These are phyloP conservation scores for Myocastor coypus DNA, from an alignment of 2,113 vertebrate genomes.

Conservation along the genomic window DNA sequence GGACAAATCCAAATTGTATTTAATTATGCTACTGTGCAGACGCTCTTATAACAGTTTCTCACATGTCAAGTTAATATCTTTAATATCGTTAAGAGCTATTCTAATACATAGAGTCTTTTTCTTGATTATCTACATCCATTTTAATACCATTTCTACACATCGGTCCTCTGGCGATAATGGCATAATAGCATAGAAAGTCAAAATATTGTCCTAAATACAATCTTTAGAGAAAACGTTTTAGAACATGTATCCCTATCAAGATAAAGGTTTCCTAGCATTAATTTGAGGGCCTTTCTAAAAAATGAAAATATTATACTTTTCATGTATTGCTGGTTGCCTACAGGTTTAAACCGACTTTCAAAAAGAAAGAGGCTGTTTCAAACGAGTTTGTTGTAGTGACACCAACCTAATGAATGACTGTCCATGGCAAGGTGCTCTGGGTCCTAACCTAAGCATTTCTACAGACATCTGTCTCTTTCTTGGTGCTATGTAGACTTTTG, in stretches of 20 bases:
- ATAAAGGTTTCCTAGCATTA: constrained; percentile 8
- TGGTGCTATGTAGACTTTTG: neutral
- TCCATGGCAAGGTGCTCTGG: neutral
- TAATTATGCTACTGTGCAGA: constrained; percentile 70
- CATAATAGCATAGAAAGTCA: constrained; percentile 61
- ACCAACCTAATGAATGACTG: neutral
- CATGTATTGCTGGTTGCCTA: neutral
- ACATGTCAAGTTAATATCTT: constrained; percentile 72
- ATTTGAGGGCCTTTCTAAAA: constrained; percentile 61
- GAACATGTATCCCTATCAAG: neutral
- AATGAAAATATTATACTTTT: constrained; percentile 58
- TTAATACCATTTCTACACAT: constrained; percentile 58
- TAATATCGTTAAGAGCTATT: constrained; percentile 69
- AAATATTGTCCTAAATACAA: constrained; percentile 77
- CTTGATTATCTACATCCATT: constrained; percentile 61
- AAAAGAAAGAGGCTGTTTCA: constrained; percentile 2
- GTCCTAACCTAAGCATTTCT: neutral
- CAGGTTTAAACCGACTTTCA: constrained; percentile 28
- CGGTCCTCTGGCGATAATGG: constrained; percentile 45
- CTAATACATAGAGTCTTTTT: constrained; percentile 59
- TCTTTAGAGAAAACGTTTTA: constrained; percentile 25
- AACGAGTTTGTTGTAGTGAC: neutral
- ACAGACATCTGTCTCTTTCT: neutral
- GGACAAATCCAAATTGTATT: constrained; percentile 74
- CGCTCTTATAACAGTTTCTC: constrained; percentile 67